Conservation (phyloP, 2,888 invertebrate species). For the Lepidochrysops patricia region DNA sequence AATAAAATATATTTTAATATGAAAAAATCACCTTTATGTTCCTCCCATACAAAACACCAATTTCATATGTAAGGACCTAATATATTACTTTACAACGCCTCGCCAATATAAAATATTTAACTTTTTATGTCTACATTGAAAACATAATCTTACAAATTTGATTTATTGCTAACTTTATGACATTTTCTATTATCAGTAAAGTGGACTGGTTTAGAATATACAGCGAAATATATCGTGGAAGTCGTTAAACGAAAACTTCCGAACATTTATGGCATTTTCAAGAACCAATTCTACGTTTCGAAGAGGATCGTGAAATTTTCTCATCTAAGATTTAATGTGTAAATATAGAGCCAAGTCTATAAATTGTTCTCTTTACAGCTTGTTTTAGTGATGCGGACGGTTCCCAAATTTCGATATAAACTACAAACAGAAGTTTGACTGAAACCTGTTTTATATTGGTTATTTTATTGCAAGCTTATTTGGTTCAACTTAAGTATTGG, state of each 20-base stretch:
- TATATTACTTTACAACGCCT: no score
- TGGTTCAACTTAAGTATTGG: no score
- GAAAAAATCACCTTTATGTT: no score
- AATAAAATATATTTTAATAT: no score
- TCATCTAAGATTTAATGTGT: not conserved
- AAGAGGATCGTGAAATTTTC: not conserved
- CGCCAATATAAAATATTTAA: no score
- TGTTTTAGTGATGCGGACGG: not conserved
- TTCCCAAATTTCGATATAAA: not conserved
- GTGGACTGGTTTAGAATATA: not conserved
- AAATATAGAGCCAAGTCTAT: not conserved
- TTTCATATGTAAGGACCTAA: no score
- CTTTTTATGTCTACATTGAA: no score
- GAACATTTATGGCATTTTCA: not conserved
- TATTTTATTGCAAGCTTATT: not conserved
- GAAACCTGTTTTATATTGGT: no score
- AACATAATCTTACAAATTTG: no score
- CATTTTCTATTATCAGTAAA: not conserved
- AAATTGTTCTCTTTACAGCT: not conserved
- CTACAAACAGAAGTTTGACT: not conserved
- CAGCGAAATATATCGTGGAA: not conserved
- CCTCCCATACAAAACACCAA: no score
- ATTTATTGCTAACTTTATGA: no score
- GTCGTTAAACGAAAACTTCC: not conserved
- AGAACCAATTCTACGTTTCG: not conserved